Evolutionary conservation across 2,888 invertebrate species (phyloP).

Genomic region (Punctoribates punctum): DNA sequence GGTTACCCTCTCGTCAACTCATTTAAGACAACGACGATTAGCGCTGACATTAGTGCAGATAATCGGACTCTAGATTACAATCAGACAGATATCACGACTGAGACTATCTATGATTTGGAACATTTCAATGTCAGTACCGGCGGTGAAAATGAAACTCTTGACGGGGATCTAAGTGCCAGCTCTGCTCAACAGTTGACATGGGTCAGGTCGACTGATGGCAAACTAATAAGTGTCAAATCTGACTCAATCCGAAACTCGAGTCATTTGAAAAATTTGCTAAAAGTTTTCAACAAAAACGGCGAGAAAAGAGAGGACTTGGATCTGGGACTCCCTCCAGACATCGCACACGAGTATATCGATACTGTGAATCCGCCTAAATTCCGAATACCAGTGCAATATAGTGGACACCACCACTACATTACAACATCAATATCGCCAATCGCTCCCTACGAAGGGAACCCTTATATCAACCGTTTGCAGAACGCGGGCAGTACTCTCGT

Average conservation of each 20-base stretch:
- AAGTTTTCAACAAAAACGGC: not conserved
- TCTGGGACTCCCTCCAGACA: constrained; percentile 39
- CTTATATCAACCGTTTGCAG: not conserved
- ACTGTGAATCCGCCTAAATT: constrained; percentile 41
- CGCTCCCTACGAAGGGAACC: not conserved
- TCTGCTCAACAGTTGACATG: not conserved
- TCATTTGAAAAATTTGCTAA: not conserved
- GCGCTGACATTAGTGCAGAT: not conserved
- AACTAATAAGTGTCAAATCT: not conserved
- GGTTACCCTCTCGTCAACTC: constrained; percentile 24
- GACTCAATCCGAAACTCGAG: not conserved
- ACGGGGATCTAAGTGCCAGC: constrained; percentile 4
- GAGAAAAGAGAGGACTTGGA: not conserved
- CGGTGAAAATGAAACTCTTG: not conserved
- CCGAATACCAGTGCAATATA: constrained; percentile 4
- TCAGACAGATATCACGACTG: not conserved
- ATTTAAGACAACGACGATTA: not conserved
- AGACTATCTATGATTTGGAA: not conserved
- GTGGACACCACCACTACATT: not conserved
- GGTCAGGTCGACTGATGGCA: not conserved
- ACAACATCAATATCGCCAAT: constrained; percentile 7
- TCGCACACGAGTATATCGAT: constrained; percentile 41
- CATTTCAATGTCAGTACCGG: not conserved
- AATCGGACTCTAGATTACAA: not conserved
- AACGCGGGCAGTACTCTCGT: constrained; percentile 23